These are phyloP conservation scores for Branchinecta sandiegonensis DNA, from an alignment of 2,888 invertebrate genomes.

Conservation along the genomic window DNA sequence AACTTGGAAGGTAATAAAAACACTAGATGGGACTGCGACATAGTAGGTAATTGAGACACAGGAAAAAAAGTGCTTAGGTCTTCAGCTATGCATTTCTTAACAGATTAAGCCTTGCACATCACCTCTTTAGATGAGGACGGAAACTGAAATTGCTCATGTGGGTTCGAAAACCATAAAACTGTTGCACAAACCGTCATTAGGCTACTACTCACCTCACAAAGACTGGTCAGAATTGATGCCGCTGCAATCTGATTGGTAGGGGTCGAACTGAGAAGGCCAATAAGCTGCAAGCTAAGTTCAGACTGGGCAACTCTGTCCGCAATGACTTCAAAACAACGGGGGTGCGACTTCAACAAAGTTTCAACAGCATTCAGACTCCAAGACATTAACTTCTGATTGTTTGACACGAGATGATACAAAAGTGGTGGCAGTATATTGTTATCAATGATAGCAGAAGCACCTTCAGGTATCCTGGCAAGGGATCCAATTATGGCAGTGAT, in stretches of 20 bases:
- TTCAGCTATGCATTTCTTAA: too few relatives aligned
- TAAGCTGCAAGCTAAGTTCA: constrained; percentile 12
- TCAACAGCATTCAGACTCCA: constrained; percentile 13
- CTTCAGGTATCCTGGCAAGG: background rate
- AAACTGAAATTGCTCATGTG: too few relatives aligned
- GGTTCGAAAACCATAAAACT: too few relatives aligned
- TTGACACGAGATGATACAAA: background rate
- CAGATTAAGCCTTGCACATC: too few relatives aligned
- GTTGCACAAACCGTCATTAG: too few relatives aligned
- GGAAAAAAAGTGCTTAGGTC: too few relatives aligned
- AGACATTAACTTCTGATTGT: constrained; percentile 2
- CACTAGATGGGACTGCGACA: too few relatives aligned
- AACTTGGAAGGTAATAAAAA: too few relatives aligned
- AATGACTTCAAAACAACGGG: background rate
- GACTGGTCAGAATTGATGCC: background rate
- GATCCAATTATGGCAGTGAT: constrained; percentile 13
- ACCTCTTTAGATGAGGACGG: too few relatives aligned
- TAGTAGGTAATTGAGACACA: too few relatives aligned
- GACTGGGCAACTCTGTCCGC: constrained; percentile 5
- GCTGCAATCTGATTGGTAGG: constrained; percentile 13
- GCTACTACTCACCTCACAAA: background rate
- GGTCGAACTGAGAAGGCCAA: background rate
- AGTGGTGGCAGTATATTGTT: constrained; percentile 5
- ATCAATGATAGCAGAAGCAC: constrained; percentile 11
- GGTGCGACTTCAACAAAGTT: background rate